Evolutionary conservation across 2,797 vertebrate genomes (phyloP).

Genomic region (Parauchenoglanis punctatus): DNA sequence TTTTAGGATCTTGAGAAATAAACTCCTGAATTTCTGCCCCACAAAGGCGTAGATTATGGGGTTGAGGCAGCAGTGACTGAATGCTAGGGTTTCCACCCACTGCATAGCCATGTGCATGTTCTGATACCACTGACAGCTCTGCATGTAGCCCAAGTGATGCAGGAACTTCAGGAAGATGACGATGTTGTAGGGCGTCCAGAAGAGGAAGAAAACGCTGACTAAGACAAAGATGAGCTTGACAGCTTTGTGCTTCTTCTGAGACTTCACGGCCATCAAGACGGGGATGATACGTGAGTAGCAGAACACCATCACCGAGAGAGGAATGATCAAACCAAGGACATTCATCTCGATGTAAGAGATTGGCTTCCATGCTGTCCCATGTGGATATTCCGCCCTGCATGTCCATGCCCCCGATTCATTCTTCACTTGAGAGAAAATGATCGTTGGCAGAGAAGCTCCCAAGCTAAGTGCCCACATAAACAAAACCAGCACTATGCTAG

Average conservation of each 20-base stretch:
- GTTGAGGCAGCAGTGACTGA: conserved; percentile 76
- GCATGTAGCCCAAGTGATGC: not conserved
- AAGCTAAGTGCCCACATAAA: conserved; percentile 2
- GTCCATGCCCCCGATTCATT: not conserved
- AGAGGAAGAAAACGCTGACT: conserved; percentile 67
- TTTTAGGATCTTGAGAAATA: conserved; percentile 57
- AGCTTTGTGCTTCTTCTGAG: conserved; percentile 65
- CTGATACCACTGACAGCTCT: accelerated
- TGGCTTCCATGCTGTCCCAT: not conserved
- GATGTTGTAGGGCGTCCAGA: conserved; percentile 70
- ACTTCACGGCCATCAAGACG: conserved; percentile 66
- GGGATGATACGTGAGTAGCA: conserved; percentile 74
- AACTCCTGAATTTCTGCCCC: conserved; percentile 71
- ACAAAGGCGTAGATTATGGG: conserved; percentile 77
- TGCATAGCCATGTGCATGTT: conserved; percentile 42
- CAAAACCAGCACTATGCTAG: not conserved
- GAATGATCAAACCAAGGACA: conserved; percentile 57
- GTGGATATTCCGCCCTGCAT: not conserved
- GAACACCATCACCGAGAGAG: conserved; percentile 69
- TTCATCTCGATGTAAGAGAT: conserved; percentile 7
- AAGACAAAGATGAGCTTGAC: conserved; percentile 69
- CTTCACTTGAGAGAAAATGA: not conserved
- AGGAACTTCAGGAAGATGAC: conserved; percentile 2
- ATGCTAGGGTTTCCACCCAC: conserved; percentile 69
- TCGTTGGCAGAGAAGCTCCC: not conserved